Conservation (phyloP, 2,888 invertebrate species). For the Oscheius sp. region DNA sequence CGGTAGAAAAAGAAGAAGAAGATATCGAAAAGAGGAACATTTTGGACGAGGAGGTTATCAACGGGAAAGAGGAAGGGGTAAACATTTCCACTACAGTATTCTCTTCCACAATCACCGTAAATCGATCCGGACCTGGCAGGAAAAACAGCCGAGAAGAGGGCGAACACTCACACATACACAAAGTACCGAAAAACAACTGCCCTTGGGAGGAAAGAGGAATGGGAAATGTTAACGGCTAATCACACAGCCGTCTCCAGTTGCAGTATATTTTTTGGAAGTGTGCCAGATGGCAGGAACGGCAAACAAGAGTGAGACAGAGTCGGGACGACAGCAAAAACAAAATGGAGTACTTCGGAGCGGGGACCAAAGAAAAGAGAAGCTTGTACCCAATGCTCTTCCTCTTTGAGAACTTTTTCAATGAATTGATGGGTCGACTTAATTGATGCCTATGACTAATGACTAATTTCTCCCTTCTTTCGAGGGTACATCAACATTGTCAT, state of each 20-base stretch:
- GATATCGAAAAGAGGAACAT: background rate
- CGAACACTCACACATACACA: background rate
- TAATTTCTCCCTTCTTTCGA: background rate
- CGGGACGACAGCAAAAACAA: conserved; percentile 11
- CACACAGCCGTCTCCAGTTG: background rate
- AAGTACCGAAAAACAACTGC: conserved; percentile 22
- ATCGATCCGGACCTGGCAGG: conserved; percentile 20
- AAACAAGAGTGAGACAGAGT: conserved; percentile 25
- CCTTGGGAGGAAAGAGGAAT: background rate
- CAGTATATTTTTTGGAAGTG: background rate
- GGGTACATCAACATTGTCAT: conserved; percentile 20
- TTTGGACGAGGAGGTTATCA: conserved; percentile 10
- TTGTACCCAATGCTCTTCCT: too few relatives aligned
- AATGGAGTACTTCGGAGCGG: background rate
- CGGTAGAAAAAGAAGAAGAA: background rate
- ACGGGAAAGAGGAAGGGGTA: background rate
- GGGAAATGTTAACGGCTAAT: background rate
- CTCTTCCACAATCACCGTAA: background rate
- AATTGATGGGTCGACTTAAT: too few relatives aligned
- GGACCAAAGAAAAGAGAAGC: background rate
- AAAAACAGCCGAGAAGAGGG: conserved; percentile 9
- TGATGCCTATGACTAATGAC: background rate
- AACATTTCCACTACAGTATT: conserved; percentile 29
- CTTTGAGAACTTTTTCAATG: too few relatives aligned
- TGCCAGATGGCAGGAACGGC: background rate